phyloP scores from a whole-genome alignment of 2,888 invertebrate species.

The Orchestes rusci region DNA sequence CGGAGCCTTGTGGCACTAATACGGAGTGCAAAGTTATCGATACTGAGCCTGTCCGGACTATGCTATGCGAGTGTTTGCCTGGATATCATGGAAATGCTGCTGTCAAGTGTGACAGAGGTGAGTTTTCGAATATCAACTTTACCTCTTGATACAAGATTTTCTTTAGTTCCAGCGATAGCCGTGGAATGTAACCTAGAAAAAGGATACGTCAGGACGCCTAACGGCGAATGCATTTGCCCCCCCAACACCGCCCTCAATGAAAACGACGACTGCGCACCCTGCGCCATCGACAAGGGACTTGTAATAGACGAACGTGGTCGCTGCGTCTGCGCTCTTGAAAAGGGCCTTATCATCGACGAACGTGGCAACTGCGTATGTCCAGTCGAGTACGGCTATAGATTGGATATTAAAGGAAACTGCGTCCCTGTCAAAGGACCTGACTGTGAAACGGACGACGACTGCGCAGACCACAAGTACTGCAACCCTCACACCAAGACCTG shows the following conservation, averaged over 20 bases:
- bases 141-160: too few species aligned
- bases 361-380: conserved; percentile 71
- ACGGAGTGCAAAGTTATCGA: conserved; percentile 72
- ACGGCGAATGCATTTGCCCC: conserved; percentile 68
- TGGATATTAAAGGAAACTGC: conserved; percentile 57
- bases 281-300: conserved; percentile 63
- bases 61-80: conserved; percentile 81
- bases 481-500: conserved; percentile 63
- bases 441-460: conserved; percentile 67
- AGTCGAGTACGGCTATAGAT: conserved; percentile 57
- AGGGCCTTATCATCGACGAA: conserved; percentile 71
- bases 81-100: conserved; percentile 85
- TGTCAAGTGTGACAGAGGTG: conserved; percentile 72
- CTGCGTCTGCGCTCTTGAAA: conserved; percentile 74
- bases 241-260: conserved; percentile 69
- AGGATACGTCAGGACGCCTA: conserved; percentile 57
- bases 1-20: conserved; percentile 74
- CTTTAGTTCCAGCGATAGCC: conserved; percentile 13
- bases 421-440: conserved; percentile 47
- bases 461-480: conserved; percentile 70
- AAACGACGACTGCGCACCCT: conserved; percentile 71
- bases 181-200: conserved; percentile 56
- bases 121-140: too few species aligned
- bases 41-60: conserved; percentile 76
- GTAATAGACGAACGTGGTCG: conserved; percentile 69